Conservation (phyloP, 2,888 invertebrate species). For the Acheta domesticus region DNA sequence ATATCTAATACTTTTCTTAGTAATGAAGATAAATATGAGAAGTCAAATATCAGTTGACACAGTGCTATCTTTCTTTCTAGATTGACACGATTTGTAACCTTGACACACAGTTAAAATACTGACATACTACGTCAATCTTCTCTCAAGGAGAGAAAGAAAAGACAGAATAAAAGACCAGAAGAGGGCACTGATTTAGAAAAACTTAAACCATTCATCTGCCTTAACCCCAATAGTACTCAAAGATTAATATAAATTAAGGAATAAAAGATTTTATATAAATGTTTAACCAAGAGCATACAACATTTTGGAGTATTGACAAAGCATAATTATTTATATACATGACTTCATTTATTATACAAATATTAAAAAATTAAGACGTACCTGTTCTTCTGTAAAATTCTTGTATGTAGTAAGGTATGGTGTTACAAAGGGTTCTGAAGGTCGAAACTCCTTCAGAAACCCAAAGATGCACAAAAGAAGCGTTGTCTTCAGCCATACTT, state of each 20-base stretch:
- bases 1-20: too few relatives aligned
- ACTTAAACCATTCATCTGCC: neutral
- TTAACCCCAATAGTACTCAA: neutral
- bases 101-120: neutral
- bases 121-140: too few relatives aligned
- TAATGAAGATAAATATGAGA: neutral
- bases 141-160: too few relatives aligned
- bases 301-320: neutral
- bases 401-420: constrained; percentile 76
- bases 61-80: neutral
- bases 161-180: too few relatives aligned
- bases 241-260: neutral
- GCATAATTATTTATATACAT: too few relatives aligned
- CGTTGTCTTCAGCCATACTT: constrained; percentile 66
- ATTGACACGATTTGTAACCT: neutral
- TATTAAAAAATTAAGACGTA: neutral
- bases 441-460: constrained; percentile 78
- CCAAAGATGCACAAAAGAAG: constrained; percentile 74
- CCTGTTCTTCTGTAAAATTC: constrained; percentile 67
- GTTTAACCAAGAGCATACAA: neutral
- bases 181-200: too few relatives aligned
- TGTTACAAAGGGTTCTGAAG: constrained; percentile 80
- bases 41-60: neutral
- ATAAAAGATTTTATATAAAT: neutral
- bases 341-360: too few relatives aligned